Evolutionary conservation across 1,140 invertebrate genomes (phyloP).

Genomic region (Drosophila carrolli): DNA sequence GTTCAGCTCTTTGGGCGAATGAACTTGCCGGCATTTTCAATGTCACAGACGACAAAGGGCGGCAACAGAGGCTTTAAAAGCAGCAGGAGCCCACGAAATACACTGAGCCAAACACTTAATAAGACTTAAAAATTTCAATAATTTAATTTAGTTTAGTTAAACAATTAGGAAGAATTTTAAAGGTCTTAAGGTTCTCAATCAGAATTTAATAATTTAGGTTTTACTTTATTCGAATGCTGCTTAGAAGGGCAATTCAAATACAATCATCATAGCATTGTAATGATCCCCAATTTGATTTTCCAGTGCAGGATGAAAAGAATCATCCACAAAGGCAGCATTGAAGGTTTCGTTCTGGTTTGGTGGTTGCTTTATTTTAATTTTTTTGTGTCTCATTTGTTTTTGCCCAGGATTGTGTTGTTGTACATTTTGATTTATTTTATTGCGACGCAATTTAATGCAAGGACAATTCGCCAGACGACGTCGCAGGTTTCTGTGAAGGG

Average conservation of each 20-base stretch:
- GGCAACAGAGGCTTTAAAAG: constrained; percentile 10
- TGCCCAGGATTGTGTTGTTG: constrained; percentile 31
- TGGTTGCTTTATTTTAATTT: constrained; percentile 52
- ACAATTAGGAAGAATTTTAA: background rate
- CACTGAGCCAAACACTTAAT: constrained; percentile 3
- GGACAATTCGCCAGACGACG: constrained; percentile 56
- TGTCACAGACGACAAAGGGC: constrained; percentile 66
- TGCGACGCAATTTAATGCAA: constrained; percentile 78
- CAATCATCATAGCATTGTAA: background rate
- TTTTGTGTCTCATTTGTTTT: constrained; percentile 4
- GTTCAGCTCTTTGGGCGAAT: constrained; percentile 53
- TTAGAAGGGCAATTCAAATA: background rate
- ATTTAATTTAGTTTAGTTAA: too few species aligned
- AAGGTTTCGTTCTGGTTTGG: constrained; percentile 58
- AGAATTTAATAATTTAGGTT: background rate
- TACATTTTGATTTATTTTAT: constrained; percentile 76
- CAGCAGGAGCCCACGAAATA: constrained; percentile 13
- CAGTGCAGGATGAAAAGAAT: constrained; percentile 33
- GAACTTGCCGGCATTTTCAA: constrained; percentile 78
- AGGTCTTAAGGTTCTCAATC: background rate
- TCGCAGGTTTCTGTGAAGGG: constrained; percentile 27
- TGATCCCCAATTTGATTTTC: constrained; percentile 1
- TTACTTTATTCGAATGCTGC: too few species aligned
- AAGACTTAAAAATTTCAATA: too few species aligned
- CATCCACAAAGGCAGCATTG: constrained; percentile 22